Evolutionary conservation across 2,888 invertebrate species (phyloP), one percentile per base, ranked within the genome.

Genomic region (Drosophila robusta): DNA sequence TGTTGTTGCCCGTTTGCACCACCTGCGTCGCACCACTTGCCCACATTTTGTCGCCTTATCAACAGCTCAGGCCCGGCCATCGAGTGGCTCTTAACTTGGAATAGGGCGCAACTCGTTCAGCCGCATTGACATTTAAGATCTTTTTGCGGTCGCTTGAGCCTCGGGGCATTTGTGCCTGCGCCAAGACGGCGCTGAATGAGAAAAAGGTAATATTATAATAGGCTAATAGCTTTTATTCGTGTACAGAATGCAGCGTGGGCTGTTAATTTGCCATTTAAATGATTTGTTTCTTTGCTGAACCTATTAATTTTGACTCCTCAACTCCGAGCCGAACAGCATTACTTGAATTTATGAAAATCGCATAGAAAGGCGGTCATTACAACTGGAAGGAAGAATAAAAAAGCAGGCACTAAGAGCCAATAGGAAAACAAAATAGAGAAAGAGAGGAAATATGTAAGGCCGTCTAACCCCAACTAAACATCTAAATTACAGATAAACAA

Each of bases 1-100:
- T 45, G 51, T 44, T 22, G n/a, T 29, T 38, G 34, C 39, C 29
- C 32, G 49, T 46, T 60, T 50, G 54, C 76, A 60, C 64, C 72
- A 68, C 41, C 45, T 39, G 55, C 60, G 14, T 18, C 29, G 42
- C 75, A 41, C 57, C 71, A 67, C 63, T 58, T 50, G 57, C 55
- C 52, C 41, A 29, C 64, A 46, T 64, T 54, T 74, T 57, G 63
- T 58, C 66, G 74, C 60, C 75, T 54, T 63, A 71, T 60, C 76
- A 62, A 66, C 65, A 47, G 39, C 65, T 42, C 44, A 51, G 12
- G 12, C 18, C 26, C 32, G 36, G 24, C 32, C 32, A 44, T 34
- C 7, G 34, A 75, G 60, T 70, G 71, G 45, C 41, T 41, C 49
- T 52, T 18, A 7, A 8, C 26, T 22, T 36, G 39, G 12, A 16